Conservation (phyloP, 1,140 invertebrate species). For the Maconellicoccus hirsutus region DNA sequence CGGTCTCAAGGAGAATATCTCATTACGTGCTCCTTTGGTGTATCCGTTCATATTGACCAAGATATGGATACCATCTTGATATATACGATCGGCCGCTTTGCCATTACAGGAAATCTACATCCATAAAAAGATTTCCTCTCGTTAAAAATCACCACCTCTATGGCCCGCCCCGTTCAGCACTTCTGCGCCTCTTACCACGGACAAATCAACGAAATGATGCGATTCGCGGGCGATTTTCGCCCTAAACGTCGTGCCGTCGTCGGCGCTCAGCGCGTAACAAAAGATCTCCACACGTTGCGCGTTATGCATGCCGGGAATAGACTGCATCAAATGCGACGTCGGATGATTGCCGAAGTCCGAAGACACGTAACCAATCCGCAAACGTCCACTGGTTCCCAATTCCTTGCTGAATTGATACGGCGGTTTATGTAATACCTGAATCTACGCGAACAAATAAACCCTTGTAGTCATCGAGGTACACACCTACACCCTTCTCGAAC, state of each 20-base stretch:
- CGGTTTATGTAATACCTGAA: slow-evolving; percentile 75
- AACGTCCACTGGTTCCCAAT: slow-evolving; percentile 43
- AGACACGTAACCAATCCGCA: slow-evolving; percentile 93
- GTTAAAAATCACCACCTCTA: not conserved
- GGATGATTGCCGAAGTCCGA: slow-evolving; percentile 99
- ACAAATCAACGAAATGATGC: slow-evolving; percentile 94
- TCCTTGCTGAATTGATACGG: slow-evolving; percentile 65
- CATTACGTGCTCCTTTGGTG: slow-evolving; percentile 95
- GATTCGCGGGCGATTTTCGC: slow-evolving; percentile 85
- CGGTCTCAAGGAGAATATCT: slow-evolving; percentile 93
- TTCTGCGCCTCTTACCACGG: slow-evolving; percentile 41
- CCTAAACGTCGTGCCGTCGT: slow-evolving; percentile 96
- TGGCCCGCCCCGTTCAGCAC: not conserved
- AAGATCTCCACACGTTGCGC: slow-evolving; percentile 79
- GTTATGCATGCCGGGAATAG: slow-evolving; percentile 93
- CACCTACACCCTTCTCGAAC: too few species aligned
- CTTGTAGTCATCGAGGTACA: not conserved
- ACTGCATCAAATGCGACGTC: slow-evolving; percentile 99
- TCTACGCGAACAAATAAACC: slow-evolving; percentile 37
- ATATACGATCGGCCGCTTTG: slow-evolving; percentile 89
- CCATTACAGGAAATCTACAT: slow-evolving; percentile 74
- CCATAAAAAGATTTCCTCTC: slow-evolving; percentile 22
- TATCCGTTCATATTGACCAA: slow-evolving; percentile 99
- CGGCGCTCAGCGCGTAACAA: slow-evolving; percentile 91
- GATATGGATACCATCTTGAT: slow-evolving; percentile 90